A percentile compares a stretch with the other conserved stretches of the same genome.
Evolutionary conservation across 2,888 invertebrate genomes (phyloP).

Genomic region (Chelonus formosanus): DNA sequence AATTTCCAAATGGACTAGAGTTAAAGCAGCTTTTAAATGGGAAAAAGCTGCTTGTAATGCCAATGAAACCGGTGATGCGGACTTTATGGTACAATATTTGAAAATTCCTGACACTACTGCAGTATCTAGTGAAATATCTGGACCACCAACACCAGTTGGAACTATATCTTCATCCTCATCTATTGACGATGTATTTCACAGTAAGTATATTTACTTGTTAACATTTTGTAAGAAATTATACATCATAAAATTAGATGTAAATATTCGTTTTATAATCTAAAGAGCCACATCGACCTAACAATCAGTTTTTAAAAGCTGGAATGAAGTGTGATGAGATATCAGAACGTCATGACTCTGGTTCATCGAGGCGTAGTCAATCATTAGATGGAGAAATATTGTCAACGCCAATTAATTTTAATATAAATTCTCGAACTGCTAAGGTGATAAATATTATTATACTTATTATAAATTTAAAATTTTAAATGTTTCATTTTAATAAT

Average conservation of each 20-base stretch:
- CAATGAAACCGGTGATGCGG: constrained; percentile 27
- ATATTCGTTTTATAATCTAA: not conserved
- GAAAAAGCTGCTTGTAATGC: constrained; percentile 70
- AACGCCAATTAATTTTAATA: constrained; percentile 40
- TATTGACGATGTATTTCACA: constrained; percentile 70
- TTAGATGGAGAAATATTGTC: constrained; percentile 49
- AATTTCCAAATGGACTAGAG: constrained; percentile 88
- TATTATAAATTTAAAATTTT: not conserved
- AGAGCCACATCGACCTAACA: constrained; percentile 38
- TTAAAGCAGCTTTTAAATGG: constrained; percentile 89
- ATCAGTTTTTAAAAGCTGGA: constrained; percentile 25
- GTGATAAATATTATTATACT: constrained; percentile 28
- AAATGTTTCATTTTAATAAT: too few species aligned
- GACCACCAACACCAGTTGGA: constrained; percentile 69
- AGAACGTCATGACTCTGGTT: constrained; percentile 39
- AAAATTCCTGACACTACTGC: constrained; percentile 42
- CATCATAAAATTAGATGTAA: too few species aligned
- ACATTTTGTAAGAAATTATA: not conserved
- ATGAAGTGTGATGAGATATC: not conserved
- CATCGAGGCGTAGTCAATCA: constrained; percentile 52
- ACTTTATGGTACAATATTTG: constrained; percentile 37
- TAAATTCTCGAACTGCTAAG: constrained; percentile 36
- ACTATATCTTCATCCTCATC: constrained; percentile 79
- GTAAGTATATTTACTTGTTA: constrained; percentile 26
- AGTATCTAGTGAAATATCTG: constrained; percentile 66